phyloP scores from a whole-genome alignment of 2,797 vertebrate genomes.

The Tolypeutes matacus region DNA sequence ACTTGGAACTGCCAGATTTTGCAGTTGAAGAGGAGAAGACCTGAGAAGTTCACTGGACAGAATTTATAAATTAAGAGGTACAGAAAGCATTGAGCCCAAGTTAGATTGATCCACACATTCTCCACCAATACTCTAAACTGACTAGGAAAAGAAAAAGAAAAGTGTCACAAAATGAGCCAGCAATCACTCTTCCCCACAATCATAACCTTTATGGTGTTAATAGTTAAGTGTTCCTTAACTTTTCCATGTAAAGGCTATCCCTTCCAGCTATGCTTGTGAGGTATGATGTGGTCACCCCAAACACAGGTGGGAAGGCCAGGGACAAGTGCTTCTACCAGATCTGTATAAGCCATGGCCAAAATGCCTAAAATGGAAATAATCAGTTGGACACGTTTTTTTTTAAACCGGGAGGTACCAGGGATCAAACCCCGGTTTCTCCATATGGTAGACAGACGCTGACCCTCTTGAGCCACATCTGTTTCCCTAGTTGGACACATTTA shows the following conservation, averaged over 20 bases:
- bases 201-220: background rate
- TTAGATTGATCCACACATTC: background rate
- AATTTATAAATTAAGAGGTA: background rate
- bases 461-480: no score
- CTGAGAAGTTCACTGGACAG: slow-evolving; percentile 5
- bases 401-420: no score
- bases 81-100: background rate
- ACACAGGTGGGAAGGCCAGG: background rate
- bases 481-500: background rate
- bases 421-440: no score
- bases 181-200: background rate
- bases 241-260: slow-evolving; percentile 1
- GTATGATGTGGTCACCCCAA: slow-evolving; percentile 22
- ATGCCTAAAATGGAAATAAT: slow-evolving; percentile 64
- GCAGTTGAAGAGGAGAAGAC: background rate
- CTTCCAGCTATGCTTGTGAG: background rate
- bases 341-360: background rate
- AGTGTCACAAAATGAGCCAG: background rate
- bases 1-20: slow-evolving; percentile 24
- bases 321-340: background rate
- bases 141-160: slow-evolving; percentile 4
- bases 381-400: background rate
- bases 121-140: slow-evolving; percentile 34
- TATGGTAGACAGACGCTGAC: no score
- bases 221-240: background rate